Evolutionary conservation across 2,888 invertebrate species (phyloP).

Genomic region (Zaprionus bogoriensis): DNA sequence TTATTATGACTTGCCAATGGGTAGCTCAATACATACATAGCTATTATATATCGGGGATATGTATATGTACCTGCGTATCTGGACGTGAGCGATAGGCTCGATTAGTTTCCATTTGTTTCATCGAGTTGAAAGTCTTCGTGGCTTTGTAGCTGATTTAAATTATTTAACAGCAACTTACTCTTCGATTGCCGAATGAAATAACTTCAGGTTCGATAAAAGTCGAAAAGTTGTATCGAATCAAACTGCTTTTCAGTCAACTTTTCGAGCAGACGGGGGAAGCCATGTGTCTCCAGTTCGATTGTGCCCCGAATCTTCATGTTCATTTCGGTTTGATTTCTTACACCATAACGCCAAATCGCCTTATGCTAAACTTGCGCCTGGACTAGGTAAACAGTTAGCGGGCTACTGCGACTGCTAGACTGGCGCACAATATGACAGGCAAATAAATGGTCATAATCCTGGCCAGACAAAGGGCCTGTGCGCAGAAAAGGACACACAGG

Average conservation of each 20-base stretch:
- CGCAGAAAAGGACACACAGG: conserved; percentile 38
- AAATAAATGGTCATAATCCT: conserved; percentile 76
- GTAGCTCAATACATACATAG: conserved; percentile 9
- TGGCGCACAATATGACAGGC: conserved; percentile 57
- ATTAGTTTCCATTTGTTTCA: conserved; percentile 57
- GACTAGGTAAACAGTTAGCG: conserved; percentile 16
- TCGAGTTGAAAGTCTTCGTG: too few species aligned
- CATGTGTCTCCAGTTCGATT: conserved; percentile 32
- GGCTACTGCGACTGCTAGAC: conserved; percentile 33
- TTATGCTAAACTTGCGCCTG: conserved; percentile 55
- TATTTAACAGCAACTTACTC: too few species aligned
- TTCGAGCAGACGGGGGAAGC: conserved; percentile 39
- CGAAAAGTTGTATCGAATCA: too few species aligned
- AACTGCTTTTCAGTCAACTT: too few species aligned
- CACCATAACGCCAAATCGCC: conserved; percentile 59
- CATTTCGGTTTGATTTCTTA: conserved; percentile 69
- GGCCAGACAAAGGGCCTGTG: conserved; percentile 64
- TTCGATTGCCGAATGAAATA: too few species aligned
- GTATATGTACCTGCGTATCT: background rate
- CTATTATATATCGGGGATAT: background rate
- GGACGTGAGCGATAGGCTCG: conserved; percentile 42
- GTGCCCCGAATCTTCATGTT: conserved; percentile 61
- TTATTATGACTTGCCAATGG: conserved; percentile 52
- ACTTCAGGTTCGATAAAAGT: too few species aligned
- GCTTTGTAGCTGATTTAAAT: too few species aligned